Base-by-base conservation (phyloP, 2,113 vertebrate species). In the Eudyptes chrysolophus region DNA sequence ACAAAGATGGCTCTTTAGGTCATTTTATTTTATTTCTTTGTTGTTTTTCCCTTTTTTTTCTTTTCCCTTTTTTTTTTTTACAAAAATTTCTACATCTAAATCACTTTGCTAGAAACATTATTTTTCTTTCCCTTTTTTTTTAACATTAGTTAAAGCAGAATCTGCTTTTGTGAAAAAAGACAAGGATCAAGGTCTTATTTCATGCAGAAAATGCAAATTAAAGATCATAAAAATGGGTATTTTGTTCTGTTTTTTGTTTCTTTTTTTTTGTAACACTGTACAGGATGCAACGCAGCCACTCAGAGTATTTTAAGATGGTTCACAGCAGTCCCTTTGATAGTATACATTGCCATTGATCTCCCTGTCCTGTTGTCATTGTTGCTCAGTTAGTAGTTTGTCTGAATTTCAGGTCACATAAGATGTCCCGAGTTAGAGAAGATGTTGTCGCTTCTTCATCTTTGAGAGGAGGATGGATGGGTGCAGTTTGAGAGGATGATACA, bases 151-250 rank as follows among this genome's bases (percentile, higher is more conserved):
- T 90, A 93, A 96, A 98, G 92, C 98, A 97, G 96, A 93, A 94
- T 85, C 90, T 93, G 96, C 94, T 97, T 96, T 87, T 70, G 76
- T 97, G 96, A 96, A 94, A 96, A 88, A 96, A 97, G 96, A 95
- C 94, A 86, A 91, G 90, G 86, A 94, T 95, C 95, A 95, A 97
- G 96, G 93, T 97, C 94, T 96, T 92, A 94, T 96, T 97, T 96
- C 97, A 98, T 97, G 96, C 95, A 97, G 94, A 98, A 97, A 97
- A 96, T 97, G 93, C 96, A 96, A 96, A 96, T 94, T 95, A 97
- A 98, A 95, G 87, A 76, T 92, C 25, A 74, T 95, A 92, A 97
- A 97, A 96, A 95, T 87, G 79, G 61, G 93, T 77, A 89, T 14
- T 60, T 66, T 54, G 36, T 70, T 79, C 79, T 66, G 84, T 52